These are phyloP conservation scores for Drosophila anomelani DNA, from an alignment of 2,888 invertebrate genomes.

Conservation along the genomic window DNA sequence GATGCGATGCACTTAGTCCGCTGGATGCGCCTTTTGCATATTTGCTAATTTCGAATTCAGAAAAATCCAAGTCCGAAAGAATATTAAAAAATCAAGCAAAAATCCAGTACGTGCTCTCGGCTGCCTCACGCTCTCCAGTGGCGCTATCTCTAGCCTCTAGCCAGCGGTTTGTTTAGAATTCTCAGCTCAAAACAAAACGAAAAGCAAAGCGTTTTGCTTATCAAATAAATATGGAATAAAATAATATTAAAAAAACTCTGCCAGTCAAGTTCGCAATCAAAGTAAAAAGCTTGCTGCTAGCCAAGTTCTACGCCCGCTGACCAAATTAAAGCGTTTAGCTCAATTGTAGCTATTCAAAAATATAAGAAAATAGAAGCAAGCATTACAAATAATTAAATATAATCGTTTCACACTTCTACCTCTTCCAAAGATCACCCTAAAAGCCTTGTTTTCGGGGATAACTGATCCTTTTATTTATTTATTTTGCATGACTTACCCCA, in stretches of 20 bases:
- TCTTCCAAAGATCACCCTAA: not conserved
- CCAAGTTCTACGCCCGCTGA: constrained; percentile 26
- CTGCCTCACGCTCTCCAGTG: not conserved
- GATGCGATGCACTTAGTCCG: constrained; percentile 13
- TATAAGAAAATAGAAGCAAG: not conserved
- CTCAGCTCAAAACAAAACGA: constrained; percentile 46
- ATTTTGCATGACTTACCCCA: not conserved
- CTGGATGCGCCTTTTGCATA: constrained; percentile 33
- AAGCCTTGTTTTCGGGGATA: not conserved
- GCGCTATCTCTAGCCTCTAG: constrained; percentile 30
- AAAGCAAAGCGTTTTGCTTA: constrained; percentile 21
- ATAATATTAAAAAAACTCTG: not conserved
- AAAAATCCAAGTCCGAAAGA: not conserved
- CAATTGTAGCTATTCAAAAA: not conserved
- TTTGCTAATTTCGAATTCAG: constrained; percentile 14
- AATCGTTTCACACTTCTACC: not conserved
- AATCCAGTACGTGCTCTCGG: constrained; percentile 49
- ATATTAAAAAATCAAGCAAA: constrained; percentile 16
- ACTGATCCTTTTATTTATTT: not conserved
- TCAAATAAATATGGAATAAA: constrained; percentile 12
- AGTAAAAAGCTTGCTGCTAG: constrained; percentile 45
- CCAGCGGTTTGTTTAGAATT: constrained; percentile 53
- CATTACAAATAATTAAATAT: not conserved
- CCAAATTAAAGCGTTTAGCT: constrained; percentile 11
- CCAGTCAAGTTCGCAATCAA: constrained; percentile 61